A percentile compares a stretch with the other conserved stretches of the same genome.
phyloP scores from a whole-genome alignment of 2,888 invertebrate species.

The Ophion costatus region DNA sequence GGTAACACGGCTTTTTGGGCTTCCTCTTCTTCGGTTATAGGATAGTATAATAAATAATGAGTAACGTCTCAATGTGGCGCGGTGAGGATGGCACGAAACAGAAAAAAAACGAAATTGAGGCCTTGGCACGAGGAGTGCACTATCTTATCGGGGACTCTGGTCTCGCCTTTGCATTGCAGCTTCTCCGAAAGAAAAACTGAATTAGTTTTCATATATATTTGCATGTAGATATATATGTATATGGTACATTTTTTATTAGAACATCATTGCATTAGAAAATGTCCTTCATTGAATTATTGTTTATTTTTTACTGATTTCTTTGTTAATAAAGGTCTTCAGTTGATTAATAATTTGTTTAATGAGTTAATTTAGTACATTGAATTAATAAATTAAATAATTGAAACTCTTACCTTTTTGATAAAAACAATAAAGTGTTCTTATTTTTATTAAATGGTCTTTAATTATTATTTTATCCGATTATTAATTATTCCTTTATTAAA shows the following conservation, averaged over 20 bases:
- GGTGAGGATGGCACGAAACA: slow-evolving; percentile 3
- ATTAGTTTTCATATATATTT: background rate
- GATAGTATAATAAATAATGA: slow-evolving; percentile 69
- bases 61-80: slow-evolving; percentile 66
- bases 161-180: slow-evolving; percentile 4
- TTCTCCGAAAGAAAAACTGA: background rate
- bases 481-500: too few species aligned
- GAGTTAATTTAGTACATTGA: background rate
- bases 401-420: too few species aligned
- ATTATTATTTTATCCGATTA: too few species aligned
- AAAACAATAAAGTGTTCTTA: too few species aligned
- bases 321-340: background rate
- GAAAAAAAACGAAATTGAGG: slow-evolving; percentile 45
- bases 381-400: too few species aligned
- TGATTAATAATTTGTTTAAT: background rate
- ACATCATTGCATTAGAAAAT: background rate
- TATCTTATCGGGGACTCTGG: slow-evolving; percentile 66
- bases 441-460: too few species aligned
- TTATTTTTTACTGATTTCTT: background rate
- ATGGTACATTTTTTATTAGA: background rate
- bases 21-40: slow-evolving; percentile 66
- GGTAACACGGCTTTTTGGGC: background rate
- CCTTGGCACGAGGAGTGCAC: slow-evolving; percentile 8
- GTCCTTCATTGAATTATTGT: background rate
- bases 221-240: too few species aligned